Evolutionary conservation across 2,797 vertebrate species (phyloP).

Genomic region (Hoplostethus mediterraneus): DNA sequence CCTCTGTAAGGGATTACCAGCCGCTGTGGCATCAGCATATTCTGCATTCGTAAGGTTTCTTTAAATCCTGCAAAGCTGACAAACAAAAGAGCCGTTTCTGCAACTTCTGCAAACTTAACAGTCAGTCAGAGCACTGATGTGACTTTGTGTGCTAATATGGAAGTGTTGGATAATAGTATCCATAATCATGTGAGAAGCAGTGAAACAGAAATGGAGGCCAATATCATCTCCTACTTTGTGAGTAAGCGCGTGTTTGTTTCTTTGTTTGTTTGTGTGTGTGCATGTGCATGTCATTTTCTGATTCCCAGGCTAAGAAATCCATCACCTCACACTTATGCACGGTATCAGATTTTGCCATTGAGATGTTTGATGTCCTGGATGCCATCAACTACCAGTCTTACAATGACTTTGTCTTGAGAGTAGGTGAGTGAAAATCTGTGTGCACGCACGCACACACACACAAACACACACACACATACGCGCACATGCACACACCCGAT

Average conservation of each 20-base stretch:
- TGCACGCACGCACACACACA: neutral
- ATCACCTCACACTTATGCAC: conserved; percentile 94
- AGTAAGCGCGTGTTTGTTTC: neutral
- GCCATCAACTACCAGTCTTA: conserved; percentile 99
- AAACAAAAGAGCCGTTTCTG: conserved; percentile 64
- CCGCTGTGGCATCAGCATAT: conserved; percentile 56
- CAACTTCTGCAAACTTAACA: conserved; percentile 32
- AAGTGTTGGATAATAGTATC: neutral
- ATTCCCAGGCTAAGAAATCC: conserved; percentile 90
- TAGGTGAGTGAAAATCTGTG: conserved; percentile 87
- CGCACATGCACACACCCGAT: neutral
- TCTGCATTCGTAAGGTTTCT: conserved; percentile 50
- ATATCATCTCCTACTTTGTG: neutral
- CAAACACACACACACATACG: neutral
- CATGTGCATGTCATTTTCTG: conserved; percentile 17
- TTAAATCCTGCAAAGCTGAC: conserved; percentile 61
- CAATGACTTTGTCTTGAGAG: conserved; percentile 97
- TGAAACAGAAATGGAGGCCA: conserved; percentile 3
- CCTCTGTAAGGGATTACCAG: conserved; percentile 54
- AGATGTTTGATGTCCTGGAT: conserved; percentile 98
- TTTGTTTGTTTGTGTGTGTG: conserved; percentile 5
- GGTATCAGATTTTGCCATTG: conserved; percentile 95
- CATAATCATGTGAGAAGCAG: conserved; percentile 14
- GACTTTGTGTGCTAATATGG: conserved; percentile 20
- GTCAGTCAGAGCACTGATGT: conserved; percentile 4